Evolutionary conservation across 2,113 vertebrate genomes (phyloP), one percentile per base, ranked within the genome.

Genomic region (Dasyprocta punctata): DNA sequence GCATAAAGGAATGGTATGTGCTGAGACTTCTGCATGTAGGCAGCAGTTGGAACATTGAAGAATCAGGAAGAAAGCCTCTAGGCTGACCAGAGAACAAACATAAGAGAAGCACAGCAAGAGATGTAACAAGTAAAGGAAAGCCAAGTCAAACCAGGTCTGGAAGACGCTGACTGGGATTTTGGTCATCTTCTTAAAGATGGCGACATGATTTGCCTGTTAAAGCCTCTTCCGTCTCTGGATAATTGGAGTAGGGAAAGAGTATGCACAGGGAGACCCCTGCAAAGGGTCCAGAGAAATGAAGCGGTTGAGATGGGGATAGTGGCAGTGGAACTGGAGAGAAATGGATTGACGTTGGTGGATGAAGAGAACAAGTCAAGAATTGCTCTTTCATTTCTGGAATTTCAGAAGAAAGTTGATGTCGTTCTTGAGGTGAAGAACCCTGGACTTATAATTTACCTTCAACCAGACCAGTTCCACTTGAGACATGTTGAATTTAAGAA

Each of bases 401-500:
- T 87, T 47, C 47, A 52, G 44, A 86, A 84, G 41, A 65, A 85
- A 54, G 9, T 19, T 49, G 47, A 49, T 69, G 28, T 19, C 49
- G 44, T 80, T 94, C 71, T 88, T 36, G 20, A 95, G 7, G 12
- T 58, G n/a, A 36, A 44, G 41, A 85, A 78, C 16, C 30, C 11
- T 86, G 36, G 44, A 75, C n/a, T 87, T 80, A 44, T 60, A 69
- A 87, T 88, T 93, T 90, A 95, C 3, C 7, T 17, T n/a, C 14
- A 49, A 38, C 19, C 12, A 69, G 54, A 94, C 30, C 33, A 77
- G 20, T 90, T 92, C 28, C n/a, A 63, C 67, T 60, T 63, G 71
- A 44, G 58, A 49, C 24, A 28, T 86, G 16, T 44, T 78, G 65
- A 92, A 82, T 90, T 94, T 96, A 80, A 83, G 60, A 60, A 95